Base-by-base conservation (phyloP, 2,797 vertebrate species). In the Lacerta agilis region DNA sequence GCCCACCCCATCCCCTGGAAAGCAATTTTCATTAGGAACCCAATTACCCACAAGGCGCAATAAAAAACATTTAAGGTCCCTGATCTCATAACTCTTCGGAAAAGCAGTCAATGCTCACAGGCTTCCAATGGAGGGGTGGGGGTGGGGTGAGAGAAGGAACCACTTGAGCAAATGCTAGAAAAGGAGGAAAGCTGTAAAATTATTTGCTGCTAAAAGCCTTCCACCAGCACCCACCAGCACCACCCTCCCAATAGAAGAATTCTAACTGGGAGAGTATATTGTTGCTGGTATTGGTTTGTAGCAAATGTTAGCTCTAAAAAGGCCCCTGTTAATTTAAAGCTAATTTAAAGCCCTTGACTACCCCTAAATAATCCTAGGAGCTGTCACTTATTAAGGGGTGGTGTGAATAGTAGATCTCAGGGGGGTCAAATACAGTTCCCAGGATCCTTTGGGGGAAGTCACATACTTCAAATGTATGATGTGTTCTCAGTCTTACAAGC, bases 21-120 rank as follows among this genome's bases (percentile, higher is more conserved):
- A 91, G 87, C 66, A 45, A 69, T 82, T 82, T 91, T 91, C 89
- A 91, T 90, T 83, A 89, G 79, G 20, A 79, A 91, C 86, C 89
- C 88, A 88, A 85, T 1, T 29, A 79, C 80, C 86, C 64, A 2
- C 9, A 90, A 76, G 89, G 91, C 76, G 80, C 64, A 90, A 84
- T 85, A 87, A 85, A 49, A 88, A 67, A 66, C 91, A 91, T 84
- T 33, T 41, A 18, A 29, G 25, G 38, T 43, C 64, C 25, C 80
- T 13, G 79, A 77, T 45, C 75, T 77, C 83, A 83, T 29, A n/a
- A 18, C 80, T 89, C 79, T 77, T 82, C 8, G 27, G 72, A 85
- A 86, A 45, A 41, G n/a, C 58, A 75, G 71, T 83, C 82, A 66
- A 33, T 58, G 79, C 25, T 66, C 71, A 79, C 80, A 76, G 88